Conservation (phyloP, 1,140 invertebrate species). For the Platorchestia sp. region DNA sequence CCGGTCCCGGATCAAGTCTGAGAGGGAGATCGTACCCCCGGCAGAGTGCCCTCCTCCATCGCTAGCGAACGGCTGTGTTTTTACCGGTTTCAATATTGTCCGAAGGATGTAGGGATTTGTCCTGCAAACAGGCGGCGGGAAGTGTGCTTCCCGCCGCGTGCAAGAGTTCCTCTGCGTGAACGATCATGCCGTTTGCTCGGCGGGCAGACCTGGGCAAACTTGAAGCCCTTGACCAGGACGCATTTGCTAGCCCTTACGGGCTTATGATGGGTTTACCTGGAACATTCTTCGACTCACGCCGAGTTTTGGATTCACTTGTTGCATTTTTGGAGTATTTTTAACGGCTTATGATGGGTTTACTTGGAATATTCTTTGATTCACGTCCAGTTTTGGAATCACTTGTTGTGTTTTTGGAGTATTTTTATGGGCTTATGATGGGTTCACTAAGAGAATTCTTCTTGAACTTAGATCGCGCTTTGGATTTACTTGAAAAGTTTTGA, state of each 20-base stretch:
- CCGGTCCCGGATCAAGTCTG: background rate
- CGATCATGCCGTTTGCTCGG: constrained; percentile 45
- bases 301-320: background rate
- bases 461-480: too few species aligned
- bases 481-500: too few species aligned
- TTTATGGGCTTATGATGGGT: too few species aligned
- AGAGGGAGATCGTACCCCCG: background rate
- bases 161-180: background rate
- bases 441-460: too few species aligned
- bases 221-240: background rate
- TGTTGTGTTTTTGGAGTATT: too few species aligned
- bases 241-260: background rate
- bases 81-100: constrained; percentile 55
- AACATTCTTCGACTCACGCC: background rate
- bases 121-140: constrained; percentile 45
- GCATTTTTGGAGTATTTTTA: background rate
- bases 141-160: constrained; percentile 9
- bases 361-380: too few species aligned
- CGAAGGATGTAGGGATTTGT: constrained; percentile 53
- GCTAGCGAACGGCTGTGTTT: constrained; percentile 45
- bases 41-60: background rate
- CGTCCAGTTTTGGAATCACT: too few species aligned
- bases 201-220: constrained; percentile 14
- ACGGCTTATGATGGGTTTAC: too few species aligned
- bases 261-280: background rate